Percentiles rank a stretch among this genome's conserved stretches.
phyloP scores from a whole-genome alignment of 2,888 invertebrate species.

The Agonopterix arenella region DNA sequence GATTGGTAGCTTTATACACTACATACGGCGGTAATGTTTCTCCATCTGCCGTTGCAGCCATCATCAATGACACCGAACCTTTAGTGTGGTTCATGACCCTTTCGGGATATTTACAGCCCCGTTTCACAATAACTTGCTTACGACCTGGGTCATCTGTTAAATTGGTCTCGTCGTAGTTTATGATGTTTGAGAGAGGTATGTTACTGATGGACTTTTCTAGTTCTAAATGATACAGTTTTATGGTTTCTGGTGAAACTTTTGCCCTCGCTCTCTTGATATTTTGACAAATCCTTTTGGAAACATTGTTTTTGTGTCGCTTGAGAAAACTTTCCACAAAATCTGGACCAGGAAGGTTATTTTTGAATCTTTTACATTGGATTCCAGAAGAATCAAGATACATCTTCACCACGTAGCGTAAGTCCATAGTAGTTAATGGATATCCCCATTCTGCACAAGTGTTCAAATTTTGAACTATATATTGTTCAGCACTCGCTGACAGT shows the following conservation, averaged over 20 bases:
- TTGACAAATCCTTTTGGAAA: constrained; percentile 14
- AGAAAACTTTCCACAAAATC: constrained; percentile 16
- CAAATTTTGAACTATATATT: constrained; percentile 11
- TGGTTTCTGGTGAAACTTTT: constrained; percentile 11
- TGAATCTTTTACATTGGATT: constrained; percentile 12
- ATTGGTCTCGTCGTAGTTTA: constrained; percentile 21
- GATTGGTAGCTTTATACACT: constrained; percentile 41
- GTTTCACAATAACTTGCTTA: constrained; percentile 21
- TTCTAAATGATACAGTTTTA: constrained; percentile 15
- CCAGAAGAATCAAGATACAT: constrained; percentile 16
- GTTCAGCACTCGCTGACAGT: constrained; percentile 14
- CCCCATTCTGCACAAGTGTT: constrained; percentile 21
- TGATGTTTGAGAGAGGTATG: constrained; percentile 12
- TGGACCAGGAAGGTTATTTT: constrained; percentile 19
- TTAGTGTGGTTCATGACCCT: constrained; percentile 35
- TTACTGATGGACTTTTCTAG: constrained; percentile 12
- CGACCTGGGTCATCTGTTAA: constrained; percentile 14
- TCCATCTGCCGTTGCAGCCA: constrained; percentile 38
- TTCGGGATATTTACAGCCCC: constrained; percentile 38
- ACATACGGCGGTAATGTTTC: constrained; percentile 39
- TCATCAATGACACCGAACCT: constrained; percentile 35
- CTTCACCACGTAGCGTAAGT: constrained; percentile 17
- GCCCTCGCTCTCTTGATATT: constrained; percentile 19
- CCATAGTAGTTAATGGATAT: constrained; percentile 15
- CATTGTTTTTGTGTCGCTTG: constrained; percentile 14